Evolutionary conservation across 2,797 vertebrate species (phyloP), one percentile per base, ranked within the genome.

Genomic region (Poecile montanus): DNA sequence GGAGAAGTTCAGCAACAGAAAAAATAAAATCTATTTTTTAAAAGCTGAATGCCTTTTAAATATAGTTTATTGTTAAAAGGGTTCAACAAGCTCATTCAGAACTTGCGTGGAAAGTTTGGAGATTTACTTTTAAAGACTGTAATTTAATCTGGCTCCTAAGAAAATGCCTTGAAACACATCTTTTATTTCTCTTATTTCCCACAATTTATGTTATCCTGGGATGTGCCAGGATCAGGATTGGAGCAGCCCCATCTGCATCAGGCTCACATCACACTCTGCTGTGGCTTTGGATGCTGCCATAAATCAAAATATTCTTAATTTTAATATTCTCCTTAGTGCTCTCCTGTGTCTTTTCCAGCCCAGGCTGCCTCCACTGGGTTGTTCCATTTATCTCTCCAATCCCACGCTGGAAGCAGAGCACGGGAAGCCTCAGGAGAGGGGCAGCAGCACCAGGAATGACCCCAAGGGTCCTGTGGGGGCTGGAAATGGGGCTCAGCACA

Each of bases 371-470:
- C n/a, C 7, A 0, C 29, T 25, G n/a, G 3, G 25, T 2, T n/a
- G 27, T 30, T 60, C 38, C 25, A 2, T 19, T 45, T 32, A 1
- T 29, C 38, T 13, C 19, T 25, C 1, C 6, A 9, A 16, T 51
- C 29, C 38, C 30, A 3, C 6, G 1, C 0, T 4, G 36, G 73
- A 58, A 48, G 40, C 54, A 75, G 77, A 10, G 3, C 3, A 0
- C 0, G 22, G 45, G 2, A 10, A 74, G 15, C 51, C 67, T 40
- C n/a, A 3, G 21, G 61, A 53, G 47, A 36, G 34, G 57, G 34
- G n/a, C 12, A 30, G 23, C 2, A 23, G 30, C 50, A 6, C 4
- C 22, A 26, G 70, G 42, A 21, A 5, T 0, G 21, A 23, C 18
- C 65, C 54, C 2, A 13, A 25, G 44, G 68, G 5, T 5, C 4